Conservation (phyloP, 2,888 invertebrate species). For the Drosophila neotestacea region DNA sequence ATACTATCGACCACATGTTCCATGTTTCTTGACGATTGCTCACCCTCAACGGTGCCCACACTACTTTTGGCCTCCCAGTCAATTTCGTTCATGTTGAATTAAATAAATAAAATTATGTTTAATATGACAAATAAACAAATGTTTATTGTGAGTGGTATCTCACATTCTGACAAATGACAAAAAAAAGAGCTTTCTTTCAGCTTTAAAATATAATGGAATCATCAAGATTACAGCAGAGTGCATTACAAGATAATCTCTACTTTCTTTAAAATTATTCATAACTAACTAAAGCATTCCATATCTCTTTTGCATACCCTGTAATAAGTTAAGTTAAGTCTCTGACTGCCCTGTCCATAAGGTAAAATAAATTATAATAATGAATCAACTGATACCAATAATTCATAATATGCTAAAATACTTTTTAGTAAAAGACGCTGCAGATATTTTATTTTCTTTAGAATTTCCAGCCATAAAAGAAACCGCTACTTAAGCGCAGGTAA, state of each 20-base stretch:
- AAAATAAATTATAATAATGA: too few relatives aligned
- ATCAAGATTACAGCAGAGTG: too few relatives aligned
- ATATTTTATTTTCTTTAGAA: conserved; percentile 3
- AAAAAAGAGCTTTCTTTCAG: too few relatives aligned
- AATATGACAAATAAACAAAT: neutral
- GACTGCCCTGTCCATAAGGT: too few relatives aligned
- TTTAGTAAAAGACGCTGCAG: neutral
- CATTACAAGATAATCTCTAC: too few relatives aligned
- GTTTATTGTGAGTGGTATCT: too few relatives aligned
- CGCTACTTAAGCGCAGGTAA: conserved; percentile 60
- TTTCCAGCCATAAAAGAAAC: conserved; percentile 41
- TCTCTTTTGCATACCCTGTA: too few relatives aligned
- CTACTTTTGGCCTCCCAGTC: conserved; percentile 2
- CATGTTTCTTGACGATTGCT: neutral
- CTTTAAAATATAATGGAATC: too few relatives aligned
- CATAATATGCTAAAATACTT: neutral
- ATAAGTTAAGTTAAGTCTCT: too few relatives aligned
- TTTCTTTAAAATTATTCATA: too few relatives aligned
- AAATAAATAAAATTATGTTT: conserved; percentile 1
- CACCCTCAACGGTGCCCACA: neutral
- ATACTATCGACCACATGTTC: conserved; percentile 48
- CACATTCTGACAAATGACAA: too few relatives aligned
- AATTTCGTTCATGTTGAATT: conserved; percentile 10
- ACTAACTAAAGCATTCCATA: too few relatives aligned
- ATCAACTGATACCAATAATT: neutral